Conservation (phyloP, 1,140 invertebrate species). For the Cyphomyrmex costatus region DNA sequence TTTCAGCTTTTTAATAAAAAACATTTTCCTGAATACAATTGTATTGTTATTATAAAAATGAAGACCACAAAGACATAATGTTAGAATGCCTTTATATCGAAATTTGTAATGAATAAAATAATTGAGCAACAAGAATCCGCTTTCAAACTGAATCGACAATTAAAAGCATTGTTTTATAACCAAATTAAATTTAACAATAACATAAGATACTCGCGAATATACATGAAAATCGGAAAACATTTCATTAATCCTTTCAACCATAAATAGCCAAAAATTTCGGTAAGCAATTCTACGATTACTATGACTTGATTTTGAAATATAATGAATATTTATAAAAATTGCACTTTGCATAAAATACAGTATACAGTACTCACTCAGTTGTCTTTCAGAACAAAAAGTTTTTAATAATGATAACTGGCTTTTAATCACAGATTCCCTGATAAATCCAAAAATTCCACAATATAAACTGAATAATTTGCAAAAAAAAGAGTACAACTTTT, state of each 20-base stretch:
- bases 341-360: background rate
- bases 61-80: background rate
- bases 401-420: background rate
- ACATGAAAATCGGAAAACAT: background rate
- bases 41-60: conserved; percentile 2
- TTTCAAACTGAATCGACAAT: background rate
- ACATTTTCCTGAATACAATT: background rate
- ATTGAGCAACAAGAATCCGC: conserved; percentile 1
- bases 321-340: conserved; percentile 1
- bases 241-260: conserved; percentile 13
- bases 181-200: conserved; percentile 12
- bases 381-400: background rate
- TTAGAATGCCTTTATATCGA: background rate
- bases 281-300: background rate
- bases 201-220: background rate
- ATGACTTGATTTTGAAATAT: background rate
- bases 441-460: background rate
- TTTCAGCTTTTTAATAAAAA: background rate
- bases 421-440: background rate
- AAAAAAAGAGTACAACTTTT: background rate
- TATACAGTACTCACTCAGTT: background rate
- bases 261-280: conserved; percentile 10
- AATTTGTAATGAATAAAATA: conserved; percentile 4
- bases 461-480: background rate
- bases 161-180: conserved; percentile 6